phyloP scores from a whole-genome alignment of 2,888 invertebrate species.

The Cheilosia urbana region DNA sequence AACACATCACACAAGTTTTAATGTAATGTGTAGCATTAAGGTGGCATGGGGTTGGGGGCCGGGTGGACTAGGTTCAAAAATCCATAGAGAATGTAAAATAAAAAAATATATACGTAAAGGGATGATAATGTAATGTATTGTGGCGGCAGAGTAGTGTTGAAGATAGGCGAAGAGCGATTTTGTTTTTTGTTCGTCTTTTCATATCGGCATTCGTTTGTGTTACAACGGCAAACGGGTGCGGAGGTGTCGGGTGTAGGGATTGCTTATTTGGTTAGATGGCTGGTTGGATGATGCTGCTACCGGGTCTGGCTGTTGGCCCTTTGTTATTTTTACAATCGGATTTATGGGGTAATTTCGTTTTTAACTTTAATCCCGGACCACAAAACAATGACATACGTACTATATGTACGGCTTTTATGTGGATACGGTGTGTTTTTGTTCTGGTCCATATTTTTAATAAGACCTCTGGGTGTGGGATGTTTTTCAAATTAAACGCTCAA shows the following conservation, averaged over 20 bases:
- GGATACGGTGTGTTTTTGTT: conserved; percentile 3
- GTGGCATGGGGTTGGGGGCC: conserved; percentile 13
- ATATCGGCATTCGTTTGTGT: conserved; percentile 70
- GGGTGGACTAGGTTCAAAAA: conserved; percentile 70
- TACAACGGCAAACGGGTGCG: conserved; percentile 19
- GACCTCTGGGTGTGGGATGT: conserved; percentile 10
- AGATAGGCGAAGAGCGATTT: conserved; percentile 70
- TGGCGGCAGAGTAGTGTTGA: conserved; percentile 66
- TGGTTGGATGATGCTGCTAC: conserved; percentile 54
- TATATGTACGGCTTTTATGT: conserved; percentile 17
- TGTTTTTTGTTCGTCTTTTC: conserved; percentile 44
- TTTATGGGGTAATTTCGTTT: conserved; percentile 75
- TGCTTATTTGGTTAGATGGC: conserved; percentile 72
- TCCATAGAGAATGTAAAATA: conserved; percentile 53
- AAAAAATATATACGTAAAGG: conserved; percentile 49
- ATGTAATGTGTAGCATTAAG: conserved; percentile 70
- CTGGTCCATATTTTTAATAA: conserved; percentile 34
- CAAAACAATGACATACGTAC: conserved; percentile 70
- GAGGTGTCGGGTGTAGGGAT: conserved; percentile 18
- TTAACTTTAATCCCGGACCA: conserved; percentile 69
- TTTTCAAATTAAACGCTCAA: conserved; percentile 18
- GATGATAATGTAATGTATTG: conserved; percentile 73
- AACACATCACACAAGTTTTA: conserved; percentile 75
- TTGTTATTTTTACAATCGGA: conserved; percentile 74
- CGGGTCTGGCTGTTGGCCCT: conserved; percentile 53